These are phyloP conservation scores for Piezodorus guildinii DNA, from an alignment of 1,140 invertebrate genomes.

Conservation along the genomic window DNA sequence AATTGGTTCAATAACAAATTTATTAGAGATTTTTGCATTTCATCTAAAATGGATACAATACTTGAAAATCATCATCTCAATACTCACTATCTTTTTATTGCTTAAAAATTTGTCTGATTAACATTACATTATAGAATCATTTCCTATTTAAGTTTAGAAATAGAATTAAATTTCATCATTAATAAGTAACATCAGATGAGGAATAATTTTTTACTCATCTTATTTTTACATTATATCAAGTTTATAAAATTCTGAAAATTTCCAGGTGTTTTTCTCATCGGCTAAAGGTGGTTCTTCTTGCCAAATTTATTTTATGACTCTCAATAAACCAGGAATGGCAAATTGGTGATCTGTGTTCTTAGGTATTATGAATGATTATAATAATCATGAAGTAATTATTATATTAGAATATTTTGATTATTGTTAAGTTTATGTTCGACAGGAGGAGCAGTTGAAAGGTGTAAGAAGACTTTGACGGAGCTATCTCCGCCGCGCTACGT, in stretches of 20 bases:
- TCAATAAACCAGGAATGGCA: slow-evolving; percentile 97
- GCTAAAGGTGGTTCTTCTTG: slow-evolving; percentile 97
- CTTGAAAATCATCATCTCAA: too few species aligned
- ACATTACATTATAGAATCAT: too few species aligned
- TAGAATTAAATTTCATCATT: too few species aligned
- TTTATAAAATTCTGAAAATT: slow-evolving; percentile 1
- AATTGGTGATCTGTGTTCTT: slow-evolving; percentile 69
- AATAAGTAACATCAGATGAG: too few species aligned
- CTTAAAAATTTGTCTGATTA: too few species aligned
- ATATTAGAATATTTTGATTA: neutral
- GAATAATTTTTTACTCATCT: too few species aligned
- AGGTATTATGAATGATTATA: neutral
- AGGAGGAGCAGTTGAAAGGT: neutral
- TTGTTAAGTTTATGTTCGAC: neutral
- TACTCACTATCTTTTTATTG: too few species aligned
- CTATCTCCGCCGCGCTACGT: neutral
- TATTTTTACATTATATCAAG: too few species aligned
- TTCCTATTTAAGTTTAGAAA: too few species aligned
- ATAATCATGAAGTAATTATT: neutral
- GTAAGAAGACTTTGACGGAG: neutral
- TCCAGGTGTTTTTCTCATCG: slow-evolving; percentile 94
- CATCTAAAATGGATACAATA: too few species aligned
- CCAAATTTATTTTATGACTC: slow-evolving; percentile 99
- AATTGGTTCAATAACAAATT: too few species aligned
- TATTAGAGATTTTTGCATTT: too few species aligned